phyloP scores from a whole-genome alignment of 2,888 invertebrate species.

The Mallateleia sp. region DNA sequence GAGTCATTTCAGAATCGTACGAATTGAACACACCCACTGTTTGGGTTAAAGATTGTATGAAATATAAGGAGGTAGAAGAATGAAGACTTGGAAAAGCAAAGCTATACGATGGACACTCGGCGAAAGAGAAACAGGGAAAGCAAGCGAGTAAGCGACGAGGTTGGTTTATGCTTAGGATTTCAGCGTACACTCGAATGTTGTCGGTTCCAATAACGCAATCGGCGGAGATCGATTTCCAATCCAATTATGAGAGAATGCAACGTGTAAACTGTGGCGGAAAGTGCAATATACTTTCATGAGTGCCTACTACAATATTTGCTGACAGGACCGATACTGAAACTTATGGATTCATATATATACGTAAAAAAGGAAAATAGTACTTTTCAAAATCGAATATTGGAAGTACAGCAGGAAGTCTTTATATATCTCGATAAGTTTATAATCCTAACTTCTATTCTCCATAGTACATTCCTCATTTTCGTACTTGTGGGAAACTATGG shows the following conservation, averaged over 20 bases:
- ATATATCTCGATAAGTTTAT: constrained; percentile 31
- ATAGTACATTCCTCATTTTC: no score
- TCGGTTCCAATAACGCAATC: constrained; percentile 77
- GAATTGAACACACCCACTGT: constrained; percentile 39
- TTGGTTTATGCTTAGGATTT: constrained; percentile 75
- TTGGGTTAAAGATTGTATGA: constrained; percentile 67
- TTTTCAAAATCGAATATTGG: constrained; percentile 43
- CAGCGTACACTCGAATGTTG: constrained; percentile 62
- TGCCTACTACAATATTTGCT: constrained; percentile 68
- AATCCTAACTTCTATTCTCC: no score
- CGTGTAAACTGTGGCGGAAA: constrained; percentile 85
- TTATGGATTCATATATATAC: constrained; percentile 55
- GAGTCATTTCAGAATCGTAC: constrained; percentile 4
- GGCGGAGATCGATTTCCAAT: constrained; percentile 87
- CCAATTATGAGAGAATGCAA: constrained; percentile 88
- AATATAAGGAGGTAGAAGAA: constrained; percentile 53
- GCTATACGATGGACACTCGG: constrained; percentile 62
- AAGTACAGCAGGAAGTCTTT: constrained; percentile 14
- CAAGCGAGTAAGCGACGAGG: constrained; percentile 14
- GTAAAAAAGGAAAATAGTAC: constrained; percentile 13
- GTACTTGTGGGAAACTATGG: no score
- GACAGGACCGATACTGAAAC: constrained; percentile 34
- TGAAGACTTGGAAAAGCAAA: constrained; percentile 57
- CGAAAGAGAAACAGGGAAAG: constrained; percentile 62
- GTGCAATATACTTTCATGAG: constrained; percentile 88